phyloP scores from a whole-genome alignment of 1,140 invertebrate species.

The Listronotus bonariensis region DNA sequence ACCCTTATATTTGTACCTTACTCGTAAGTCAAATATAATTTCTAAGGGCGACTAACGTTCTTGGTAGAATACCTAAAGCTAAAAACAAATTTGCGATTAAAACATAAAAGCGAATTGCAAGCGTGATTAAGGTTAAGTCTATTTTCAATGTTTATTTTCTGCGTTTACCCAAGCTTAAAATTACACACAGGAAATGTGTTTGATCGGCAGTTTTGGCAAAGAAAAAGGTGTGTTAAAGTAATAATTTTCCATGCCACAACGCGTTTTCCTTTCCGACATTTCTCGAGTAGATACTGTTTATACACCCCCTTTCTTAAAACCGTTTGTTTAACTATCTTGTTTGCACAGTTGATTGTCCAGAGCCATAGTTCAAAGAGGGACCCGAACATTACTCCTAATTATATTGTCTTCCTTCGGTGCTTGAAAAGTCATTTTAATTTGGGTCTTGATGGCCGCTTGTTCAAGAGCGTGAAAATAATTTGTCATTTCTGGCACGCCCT shows the following conservation, averaged over 20 bases:
- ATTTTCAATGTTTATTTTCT: not conserved
- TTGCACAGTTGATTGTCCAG: conserved; percentile 29
- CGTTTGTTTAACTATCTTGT: conserved; percentile 33
- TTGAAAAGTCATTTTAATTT: conserved; percentile 28
- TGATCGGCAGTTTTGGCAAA: too few species aligned
- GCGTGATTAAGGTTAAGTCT: too few species aligned
- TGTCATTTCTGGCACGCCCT: conserved; percentile 19
- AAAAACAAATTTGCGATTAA: too few species aligned
- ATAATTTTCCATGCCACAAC: not conserved
- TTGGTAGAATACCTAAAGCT: too few species aligned
- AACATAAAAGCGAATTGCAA: too few species aligned
- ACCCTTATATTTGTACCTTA: too few species aligned
- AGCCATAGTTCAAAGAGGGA: conserved; percentile 19
- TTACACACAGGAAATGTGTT: too few species aligned
- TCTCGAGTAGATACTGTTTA: not conserved
- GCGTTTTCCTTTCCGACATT: not conserved
- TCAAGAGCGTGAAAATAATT: conserved; percentile 19
- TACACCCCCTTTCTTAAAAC: not conserved
- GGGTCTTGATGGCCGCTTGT: conserved; percentile 7
- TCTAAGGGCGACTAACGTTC: too few species aligned
- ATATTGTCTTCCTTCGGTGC: conserved; percentile 12
- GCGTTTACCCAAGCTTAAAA: not conserved
- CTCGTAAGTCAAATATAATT: too few species aligned
- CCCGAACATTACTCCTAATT: conserved; percentile 25
- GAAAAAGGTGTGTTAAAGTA: too few species aligned